Conservation (phyloP, 2,797 vertebrate genomes). For the Hemibagrus guttatus region DNA sequence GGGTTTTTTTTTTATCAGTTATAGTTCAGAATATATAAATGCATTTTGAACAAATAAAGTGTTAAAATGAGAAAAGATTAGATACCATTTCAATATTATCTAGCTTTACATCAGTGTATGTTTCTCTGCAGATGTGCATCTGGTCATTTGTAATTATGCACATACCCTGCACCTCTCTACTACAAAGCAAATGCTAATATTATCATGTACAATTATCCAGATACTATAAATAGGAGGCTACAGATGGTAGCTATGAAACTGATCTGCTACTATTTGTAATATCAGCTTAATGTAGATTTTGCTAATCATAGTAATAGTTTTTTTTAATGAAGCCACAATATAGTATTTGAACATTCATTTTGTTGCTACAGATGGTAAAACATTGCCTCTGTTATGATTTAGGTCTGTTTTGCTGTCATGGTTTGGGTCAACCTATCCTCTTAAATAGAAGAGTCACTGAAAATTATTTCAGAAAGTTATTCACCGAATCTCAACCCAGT, state of each 20-base stretch:
- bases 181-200: constrained; percentile 47
- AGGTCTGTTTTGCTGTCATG: not conserved
- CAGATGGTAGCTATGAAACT: constrained; percentile 15
- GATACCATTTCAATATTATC: not conserved
- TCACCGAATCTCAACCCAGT: not conserved
- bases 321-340: not conserved
- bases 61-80: not conserved
- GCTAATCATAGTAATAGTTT: not conserved
- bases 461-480: not conserved
- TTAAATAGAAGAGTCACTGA: not conserved
- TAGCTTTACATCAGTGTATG: not conserved
- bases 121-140: not conserved
- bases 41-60: not conserved
- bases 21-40: not conserved
- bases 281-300: constrained; percentile 1
- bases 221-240: constrained; percentile 42
- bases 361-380: not conserved
- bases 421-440: not conserved
- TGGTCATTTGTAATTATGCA: constrained; percentile 22
- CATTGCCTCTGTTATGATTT: not conserved
- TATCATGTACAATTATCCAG: constrained; percentile 35
- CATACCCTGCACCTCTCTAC: constrained; percentile 18
- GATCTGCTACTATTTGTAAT: constrained; percentile 14
- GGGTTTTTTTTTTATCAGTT: not conserved
- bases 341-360: not conserved